Evolutionary conservation across 2,797 vertebrate species (phyloP).

Genomic region (Gallinago stenura): DNA sequence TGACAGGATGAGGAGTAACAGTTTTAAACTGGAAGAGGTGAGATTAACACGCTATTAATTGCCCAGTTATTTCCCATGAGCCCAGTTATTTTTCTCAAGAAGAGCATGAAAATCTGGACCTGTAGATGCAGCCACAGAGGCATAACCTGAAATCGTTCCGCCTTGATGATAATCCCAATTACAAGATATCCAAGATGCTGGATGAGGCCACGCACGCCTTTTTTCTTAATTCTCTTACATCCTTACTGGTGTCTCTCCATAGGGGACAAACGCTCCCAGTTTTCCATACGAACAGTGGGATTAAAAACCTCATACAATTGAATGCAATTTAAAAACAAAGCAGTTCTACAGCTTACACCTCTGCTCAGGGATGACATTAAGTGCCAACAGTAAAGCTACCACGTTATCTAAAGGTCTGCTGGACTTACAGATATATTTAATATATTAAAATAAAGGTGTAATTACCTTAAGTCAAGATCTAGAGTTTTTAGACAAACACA

Average conservation of each 20-base stretch:
- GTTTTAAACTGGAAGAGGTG: too few species aligned
- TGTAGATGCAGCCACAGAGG: background rate
- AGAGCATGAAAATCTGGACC: rapidly evolving
- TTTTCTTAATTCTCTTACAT: background rate
- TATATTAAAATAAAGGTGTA: background rate
- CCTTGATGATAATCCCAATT: background rate
- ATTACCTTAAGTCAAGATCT: background rate
- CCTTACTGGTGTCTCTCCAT: background rate
- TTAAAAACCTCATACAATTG: background rate
- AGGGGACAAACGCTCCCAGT: background rate
- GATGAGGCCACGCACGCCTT: background rate
- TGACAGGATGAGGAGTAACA: too few species aligned
- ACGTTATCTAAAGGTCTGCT: background rate
- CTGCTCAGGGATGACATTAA: background rate
- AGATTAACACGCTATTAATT: background rate
- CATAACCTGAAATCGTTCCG: background rate
- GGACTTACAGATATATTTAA: background rate
- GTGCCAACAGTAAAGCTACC: background rate
- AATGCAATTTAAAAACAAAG: background rate
- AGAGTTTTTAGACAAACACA: background rate
- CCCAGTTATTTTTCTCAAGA: background rate
- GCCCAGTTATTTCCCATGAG: background rate
- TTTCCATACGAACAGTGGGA: background rate
- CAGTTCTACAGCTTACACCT: background rate
- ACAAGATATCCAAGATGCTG: background rate